phyloP scores from a whole-genome alignment of 2,113 vertebrate species.

The Miniopterus natalensis region DNA sequence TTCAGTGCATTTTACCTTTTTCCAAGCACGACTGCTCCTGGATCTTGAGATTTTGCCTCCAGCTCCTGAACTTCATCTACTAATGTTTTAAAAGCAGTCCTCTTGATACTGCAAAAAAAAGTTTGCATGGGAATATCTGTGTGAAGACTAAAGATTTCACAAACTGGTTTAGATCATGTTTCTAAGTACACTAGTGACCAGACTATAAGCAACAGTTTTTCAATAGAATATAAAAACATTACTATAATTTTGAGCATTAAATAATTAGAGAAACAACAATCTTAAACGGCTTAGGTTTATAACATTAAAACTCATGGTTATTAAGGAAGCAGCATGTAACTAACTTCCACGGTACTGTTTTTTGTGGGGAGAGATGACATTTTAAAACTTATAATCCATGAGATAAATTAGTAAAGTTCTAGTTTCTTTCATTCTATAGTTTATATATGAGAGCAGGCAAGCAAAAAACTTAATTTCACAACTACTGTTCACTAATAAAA shows the following conservation, averaged over 20 bases:
- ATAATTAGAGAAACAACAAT: not conserved
- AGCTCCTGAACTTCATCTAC: slow-evolving; percentile 99
- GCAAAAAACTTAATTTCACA: not conserved
- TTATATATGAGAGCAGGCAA: not conserved
- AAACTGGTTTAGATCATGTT: not conserved
- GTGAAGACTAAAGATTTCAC: not conserved
- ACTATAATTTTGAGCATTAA: not conserved
- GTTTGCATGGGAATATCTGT: not conserved
- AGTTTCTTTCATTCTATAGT: slow-evolving; percentile 8
- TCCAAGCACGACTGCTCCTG: slow-evolving; percentile 96
- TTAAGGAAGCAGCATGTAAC: slow-evolving; percentile 5
- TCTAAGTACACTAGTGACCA: not conserved
- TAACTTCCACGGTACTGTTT: not conserved
- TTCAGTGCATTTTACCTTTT: slow-evolving; percentile 92
- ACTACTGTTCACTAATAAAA: not conserved
- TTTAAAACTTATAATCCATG: slow-evolving; percentile 29
- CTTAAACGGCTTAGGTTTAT: not conserved
- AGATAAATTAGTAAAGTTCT: slow-evolving; percentile 35
- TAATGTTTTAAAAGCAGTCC: slow-evolving; percentile 95
- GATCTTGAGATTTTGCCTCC: slow-evolving; percentile 98
- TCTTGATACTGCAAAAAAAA: slow-evolving; percentile 92
- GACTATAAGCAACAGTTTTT: not conserved
- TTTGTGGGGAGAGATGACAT: not conserved
- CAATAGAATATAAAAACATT: not conserved
- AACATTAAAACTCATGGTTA: slow-evolving; percentile 35